Conservation (phyloP, 2,888 invertebrate genomes). For the Andrena fulva region DNA sequence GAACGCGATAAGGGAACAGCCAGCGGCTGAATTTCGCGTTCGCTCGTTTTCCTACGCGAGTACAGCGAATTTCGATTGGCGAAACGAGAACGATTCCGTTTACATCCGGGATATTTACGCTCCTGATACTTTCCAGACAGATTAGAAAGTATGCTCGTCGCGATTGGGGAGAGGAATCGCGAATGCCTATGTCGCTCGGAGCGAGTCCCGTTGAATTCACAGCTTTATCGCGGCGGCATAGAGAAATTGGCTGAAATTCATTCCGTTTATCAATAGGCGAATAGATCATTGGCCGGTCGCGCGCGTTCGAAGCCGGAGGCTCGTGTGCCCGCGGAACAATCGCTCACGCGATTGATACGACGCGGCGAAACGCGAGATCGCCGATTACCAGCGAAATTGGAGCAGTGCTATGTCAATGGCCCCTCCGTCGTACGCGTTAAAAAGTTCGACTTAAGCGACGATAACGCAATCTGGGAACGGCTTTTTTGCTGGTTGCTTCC, state of each 20-base stretch:
- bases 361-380: conserved; percentile 8
- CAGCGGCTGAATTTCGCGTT: not conserved
- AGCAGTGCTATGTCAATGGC: conserved; percentile 13
- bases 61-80: conserved; percentile 3
- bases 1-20: not conserved
- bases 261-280: conserved; percentile 22
- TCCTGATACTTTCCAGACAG: conserved; percentile 23
- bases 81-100: not conserved
- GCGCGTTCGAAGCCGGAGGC: not conserved
- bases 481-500: not conserved
- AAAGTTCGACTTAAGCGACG: conserved; percentile 1
- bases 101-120: conserved; percentile 7
- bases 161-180: not conserved
- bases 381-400: conserved; percentile 2
- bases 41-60: not conserved
- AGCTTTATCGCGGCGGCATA: conserved; percentile 28
- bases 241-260: conserved; percentile 6
- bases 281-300: conserved; percentile 1
- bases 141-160: conserved; percentile 24
- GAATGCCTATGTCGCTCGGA: not conserved
- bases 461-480: not conserved
- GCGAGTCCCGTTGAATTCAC: not conserved
- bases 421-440: not conserved
- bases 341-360: not conserved
- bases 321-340: conserved; percentile 12